Base-by-base conservation (phyloP, 2,888 invertebrate genomes). In the Acleris literana region DNA sequence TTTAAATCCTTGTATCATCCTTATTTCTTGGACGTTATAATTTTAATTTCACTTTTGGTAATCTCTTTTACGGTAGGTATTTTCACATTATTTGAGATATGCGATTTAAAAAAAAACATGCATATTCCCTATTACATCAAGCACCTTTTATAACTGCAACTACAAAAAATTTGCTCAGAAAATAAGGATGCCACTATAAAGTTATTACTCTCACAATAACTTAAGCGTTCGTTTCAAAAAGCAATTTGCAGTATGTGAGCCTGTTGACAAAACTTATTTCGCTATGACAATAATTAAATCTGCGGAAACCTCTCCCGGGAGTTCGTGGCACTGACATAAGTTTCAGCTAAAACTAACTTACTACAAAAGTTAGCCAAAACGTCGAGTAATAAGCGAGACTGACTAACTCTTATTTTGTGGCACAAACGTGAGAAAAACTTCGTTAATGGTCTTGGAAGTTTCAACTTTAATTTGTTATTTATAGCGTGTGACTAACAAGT, bases 311-410 rank as follows among this genome's bases (percentile, higher is more conserved):
- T 62, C 66, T 62, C 66, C 9, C 39, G 66, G 25, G 66, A 57
- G 61, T 61, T 44, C 62, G 53, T 66, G 62, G 62, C 66, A 66
- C 66, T 66, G 62, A 66, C 66, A 66, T 57, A 66, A 66, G 61
- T 66, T 66, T 52, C 57, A 62, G 57, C 57, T 66, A 57, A 62
- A 66, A 62, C 66, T 57, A 62, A 62, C 57, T 66, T 62, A 62
- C 39, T 43, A 62, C 66, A 62, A 39, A 66, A 66, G 66, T 66
- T 66, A 66, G 66, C 57, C 61, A 66, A 65, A 65, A 55, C 39
- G 66, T 62, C 66, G 53, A 62, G 62, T 66, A 66, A 66, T 66
- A 66, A 66, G 65, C 61, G 48, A 61, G 20, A 66, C 61, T 57
- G 57, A 66, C 56, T 48, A 66, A 62, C 57, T 66, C 48, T 55